These are phyloP conservation scores for Trematocara unimaculatum DNA, from an alignment of 2,113 vertebrate genomes.

Conservation along the genomic window DNA sequence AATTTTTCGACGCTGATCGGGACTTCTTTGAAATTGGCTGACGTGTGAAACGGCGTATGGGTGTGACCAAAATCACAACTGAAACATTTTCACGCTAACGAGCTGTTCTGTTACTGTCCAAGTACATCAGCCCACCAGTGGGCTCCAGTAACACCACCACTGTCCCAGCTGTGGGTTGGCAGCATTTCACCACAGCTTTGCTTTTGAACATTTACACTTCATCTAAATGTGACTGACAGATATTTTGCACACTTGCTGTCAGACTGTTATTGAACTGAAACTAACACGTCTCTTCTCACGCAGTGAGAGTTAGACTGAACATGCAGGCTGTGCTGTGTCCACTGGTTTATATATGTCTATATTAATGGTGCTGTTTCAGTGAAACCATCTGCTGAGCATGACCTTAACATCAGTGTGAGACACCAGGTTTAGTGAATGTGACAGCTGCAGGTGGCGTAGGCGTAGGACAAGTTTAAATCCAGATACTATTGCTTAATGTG, in stretches of 20 bases:
- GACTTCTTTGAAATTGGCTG: conserved; percentile 8
- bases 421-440: neutral
- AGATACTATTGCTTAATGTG: neutral
- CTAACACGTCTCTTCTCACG: neutral
- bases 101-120: neutral
- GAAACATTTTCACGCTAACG: neutral
- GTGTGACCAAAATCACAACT: neutral
- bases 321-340: neutral
- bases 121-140: neutral
- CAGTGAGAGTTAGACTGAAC: neutral
- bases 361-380: neutral
- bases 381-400: neutral
- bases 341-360: neutral
- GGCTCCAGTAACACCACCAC: too few species aligned
- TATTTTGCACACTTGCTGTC: neutral
- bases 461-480: neutral
- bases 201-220: neutral
- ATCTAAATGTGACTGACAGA: neutral
- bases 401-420: neutral
- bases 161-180: neutral
- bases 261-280: rapidly evolving
- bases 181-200: neutral
- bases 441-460: neutral
- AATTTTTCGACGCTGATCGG: conserved; percentile 44
- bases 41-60: neutral